Evolutionary conservation across 2,797 vertebrate species (phyloP).

Genomic region (Myiotriccus ornatus): DNA sequence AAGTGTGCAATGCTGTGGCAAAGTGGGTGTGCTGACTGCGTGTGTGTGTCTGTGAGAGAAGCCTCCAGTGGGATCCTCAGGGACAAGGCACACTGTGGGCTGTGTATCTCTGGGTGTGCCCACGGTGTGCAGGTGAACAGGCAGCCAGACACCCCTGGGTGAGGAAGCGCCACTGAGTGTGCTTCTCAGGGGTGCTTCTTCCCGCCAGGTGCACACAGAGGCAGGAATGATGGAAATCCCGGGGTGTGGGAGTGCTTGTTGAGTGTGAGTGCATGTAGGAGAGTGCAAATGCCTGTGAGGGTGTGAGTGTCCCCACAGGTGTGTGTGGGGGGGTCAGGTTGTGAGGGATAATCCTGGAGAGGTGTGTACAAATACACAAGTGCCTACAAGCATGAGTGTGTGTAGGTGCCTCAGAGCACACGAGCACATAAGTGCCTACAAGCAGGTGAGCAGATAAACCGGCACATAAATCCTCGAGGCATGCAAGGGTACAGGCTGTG

Average conservation of each 20-base stretch:
- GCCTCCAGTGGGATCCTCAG: background rate
- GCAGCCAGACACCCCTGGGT: background rate
- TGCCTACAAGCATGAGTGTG: background rate
- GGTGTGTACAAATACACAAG: background rate
- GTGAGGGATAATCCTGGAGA: background rate
- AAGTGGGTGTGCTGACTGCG: too few species aligned
- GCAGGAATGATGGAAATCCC: background rate
- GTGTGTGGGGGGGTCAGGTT: background rate
- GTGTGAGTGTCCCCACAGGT: background rate
- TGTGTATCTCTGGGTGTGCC: background rate
- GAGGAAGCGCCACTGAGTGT: background rate
- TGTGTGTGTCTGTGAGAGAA: background rate
- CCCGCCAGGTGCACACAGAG: background rate
- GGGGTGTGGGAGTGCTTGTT: background rate
- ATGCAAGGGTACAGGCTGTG: rapidly evolving
- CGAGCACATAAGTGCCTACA: background rate
- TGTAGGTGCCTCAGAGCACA: background rate
- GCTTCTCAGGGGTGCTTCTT: background rate
- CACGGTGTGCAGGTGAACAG: rapidly evolving
- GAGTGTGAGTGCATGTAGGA: rapidly evolving
- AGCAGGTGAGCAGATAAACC: background rate
- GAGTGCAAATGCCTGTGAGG: background rate
- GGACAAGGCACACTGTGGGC: background rate
- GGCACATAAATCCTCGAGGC: background rate
- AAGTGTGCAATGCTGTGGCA: rapidly evolving